Evolutionary conservation across 2,888 invertebrate genomes (phyloP).

Genomic region (Meganola albula): DNA sequence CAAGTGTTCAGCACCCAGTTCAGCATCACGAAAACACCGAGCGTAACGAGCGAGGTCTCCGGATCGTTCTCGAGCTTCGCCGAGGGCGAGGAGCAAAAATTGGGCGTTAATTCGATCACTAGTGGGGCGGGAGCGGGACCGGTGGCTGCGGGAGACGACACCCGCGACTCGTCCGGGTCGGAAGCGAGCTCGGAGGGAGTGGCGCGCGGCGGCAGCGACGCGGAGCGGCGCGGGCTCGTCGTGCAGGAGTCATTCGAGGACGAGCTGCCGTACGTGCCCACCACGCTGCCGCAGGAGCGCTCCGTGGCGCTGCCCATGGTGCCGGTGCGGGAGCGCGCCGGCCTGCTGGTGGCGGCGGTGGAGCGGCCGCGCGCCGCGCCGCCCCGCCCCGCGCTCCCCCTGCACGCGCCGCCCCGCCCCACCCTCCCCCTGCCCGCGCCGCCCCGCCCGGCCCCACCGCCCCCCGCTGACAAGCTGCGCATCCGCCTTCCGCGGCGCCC

Average conservation of each 20-base stretch:
- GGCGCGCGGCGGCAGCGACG: slow-evolving; percentile 66
- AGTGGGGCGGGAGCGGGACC: neutral
- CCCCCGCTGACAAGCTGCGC: slow-evolving; percentile 47
- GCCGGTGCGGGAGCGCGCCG: slow-evolving; percentile 79
- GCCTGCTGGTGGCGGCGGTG: slow-evolving; percentile 56
- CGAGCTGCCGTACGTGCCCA: slow-evolving; percentile 92
- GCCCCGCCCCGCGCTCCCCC: slow-evolving; percentile 55
- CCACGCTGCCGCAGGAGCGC: slow-evolving; percentile 91
- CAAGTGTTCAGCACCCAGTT: slow-evolving; percentile 83
- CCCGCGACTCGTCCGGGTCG: slow-evolving; percentile 82
- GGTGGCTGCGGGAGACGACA: slow-evolving; percentile 16
- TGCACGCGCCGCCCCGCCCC: slow-evolving; percentile 26
- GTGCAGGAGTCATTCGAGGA: slow-evolving; percentile 91
- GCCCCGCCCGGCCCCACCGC: slow-evolving; percentile 34
- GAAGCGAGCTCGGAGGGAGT: slow-evolving; percentile 76
- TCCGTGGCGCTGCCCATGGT: slow-evolving; percentile 88
- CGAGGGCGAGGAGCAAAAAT: slow-evolving; percentile 77
- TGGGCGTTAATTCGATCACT: neutral
- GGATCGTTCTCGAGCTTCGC: slow-evolving; percentile 62
- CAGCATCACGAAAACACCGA: slow-evolving; percentile 81
- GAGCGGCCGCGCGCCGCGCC: slow-evolving; percentile 80
- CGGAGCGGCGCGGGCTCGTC: slow-evolving; percentile 84
- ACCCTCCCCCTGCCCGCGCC: slow-evolving; percentile 46
- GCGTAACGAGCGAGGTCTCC: slow-evolving; percentile 79
- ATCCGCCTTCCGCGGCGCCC: slow-evolving; percentile 57